Percentiles rank a stretch among this genome's conserved stretches.
These are phyloP conservation scores for Drymodes brunneopygia DNA, from an alignment of 2,113 vertebrate genomes.

Conservation along the genomic window DNA sequence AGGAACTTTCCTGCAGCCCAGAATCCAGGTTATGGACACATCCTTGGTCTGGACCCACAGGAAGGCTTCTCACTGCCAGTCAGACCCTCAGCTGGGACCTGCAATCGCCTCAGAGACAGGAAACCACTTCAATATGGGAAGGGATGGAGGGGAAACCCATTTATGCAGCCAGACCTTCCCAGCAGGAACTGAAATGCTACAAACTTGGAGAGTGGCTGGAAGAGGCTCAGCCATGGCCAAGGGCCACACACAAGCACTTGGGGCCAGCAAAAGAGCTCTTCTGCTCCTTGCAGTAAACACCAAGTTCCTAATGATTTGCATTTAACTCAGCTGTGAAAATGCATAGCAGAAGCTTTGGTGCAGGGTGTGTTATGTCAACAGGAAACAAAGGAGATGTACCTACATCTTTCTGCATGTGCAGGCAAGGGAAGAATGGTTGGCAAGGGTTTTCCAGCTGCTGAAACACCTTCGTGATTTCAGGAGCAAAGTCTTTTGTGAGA, in stretches of 20 bases:
- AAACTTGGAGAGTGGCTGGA: background rate
- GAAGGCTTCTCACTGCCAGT: background rate
- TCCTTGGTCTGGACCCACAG: background rate
- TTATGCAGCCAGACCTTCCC: background rate
- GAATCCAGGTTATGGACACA: background rate
- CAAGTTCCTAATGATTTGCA: background rate
- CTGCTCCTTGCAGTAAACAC: background rate
- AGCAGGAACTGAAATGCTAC: background rate
- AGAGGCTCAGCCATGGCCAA: background rate
- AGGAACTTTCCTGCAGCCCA: background rate
- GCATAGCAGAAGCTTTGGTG: background rate
- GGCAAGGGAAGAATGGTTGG: background rate
- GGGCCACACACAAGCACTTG: accelerated
- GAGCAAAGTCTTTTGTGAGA: background rate
- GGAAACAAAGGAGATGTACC: background rate
- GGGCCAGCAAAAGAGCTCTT: background rate
- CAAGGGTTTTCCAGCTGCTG: background rate
- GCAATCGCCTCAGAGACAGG: accelerated
- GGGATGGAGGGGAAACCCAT: too few relatives aligned
- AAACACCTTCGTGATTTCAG: background rate
- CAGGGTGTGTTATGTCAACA: background rate
- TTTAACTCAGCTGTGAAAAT: background rate
- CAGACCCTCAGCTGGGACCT: background rate
- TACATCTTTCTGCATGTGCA: background rate
- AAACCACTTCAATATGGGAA: background rate